These are phyloP conservation scores for Willisornis vidua DNA, from an alignment of 2,113 vertebrate genomes.

Conservation along the genomic window DNA sequence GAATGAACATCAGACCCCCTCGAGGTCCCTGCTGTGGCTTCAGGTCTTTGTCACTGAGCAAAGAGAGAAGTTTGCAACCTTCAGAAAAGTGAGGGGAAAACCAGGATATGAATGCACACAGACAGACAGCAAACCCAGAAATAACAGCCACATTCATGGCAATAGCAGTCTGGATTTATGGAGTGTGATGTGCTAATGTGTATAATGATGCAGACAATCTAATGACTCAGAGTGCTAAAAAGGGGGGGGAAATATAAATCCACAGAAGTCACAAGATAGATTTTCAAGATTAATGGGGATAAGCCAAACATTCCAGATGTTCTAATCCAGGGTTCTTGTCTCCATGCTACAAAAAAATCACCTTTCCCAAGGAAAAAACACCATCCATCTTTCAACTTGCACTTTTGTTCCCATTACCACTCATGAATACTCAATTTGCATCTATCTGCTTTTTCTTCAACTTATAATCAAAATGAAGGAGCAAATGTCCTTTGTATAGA, in stretches of 20 bases:
- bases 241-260: neutral
- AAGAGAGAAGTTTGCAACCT: neutral
- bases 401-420: neutral
- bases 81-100: neutral
- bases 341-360: neutral
- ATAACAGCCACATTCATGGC: slow-evolving; percentile 17
- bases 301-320: slow-evolving; percentile 57
- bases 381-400: neutral
- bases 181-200: slow-evolving; percentile 14
- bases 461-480: neutral
- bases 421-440: neutral
- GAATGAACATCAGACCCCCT: neutral
- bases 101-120: neutral
- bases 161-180: slow-evolving; percentile 46
- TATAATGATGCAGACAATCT: slow-evolving; percentile 55
- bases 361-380: neutral
- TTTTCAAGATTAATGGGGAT: slow-evolving; percentile 38
- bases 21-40: neutral
- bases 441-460: neutral
- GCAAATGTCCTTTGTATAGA: neutral
- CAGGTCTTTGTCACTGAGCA: neutral
- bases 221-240: slow-evolving; percentile 54
- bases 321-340: slow-evolving; percentile 10
- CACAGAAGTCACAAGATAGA: slow-evolving; percentile 22
- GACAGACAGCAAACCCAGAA: slow-evolving; percentile 11